Percentiles rank a stretch among this genome's conserved stretches.
These are phyloP conservation scores for Heteronetta atricapilla DNA, from an alignment of 2,113 vertebrate genomes.

Conservation along the genomic window DNA sequence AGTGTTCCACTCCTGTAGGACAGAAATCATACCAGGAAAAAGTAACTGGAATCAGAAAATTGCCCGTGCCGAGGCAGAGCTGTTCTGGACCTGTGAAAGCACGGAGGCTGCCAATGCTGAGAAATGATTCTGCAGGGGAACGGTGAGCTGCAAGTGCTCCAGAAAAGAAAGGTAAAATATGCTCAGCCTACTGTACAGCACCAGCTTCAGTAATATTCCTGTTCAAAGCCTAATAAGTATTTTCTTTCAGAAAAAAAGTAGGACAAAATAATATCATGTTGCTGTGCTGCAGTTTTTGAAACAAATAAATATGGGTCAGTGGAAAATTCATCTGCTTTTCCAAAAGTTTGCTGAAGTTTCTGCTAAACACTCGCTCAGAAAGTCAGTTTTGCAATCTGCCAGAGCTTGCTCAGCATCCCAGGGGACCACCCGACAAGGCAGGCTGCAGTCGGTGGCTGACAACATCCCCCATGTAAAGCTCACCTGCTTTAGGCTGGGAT, in stretches of 20 bases:
- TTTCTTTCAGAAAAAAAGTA: neutral
- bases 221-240: neutral
- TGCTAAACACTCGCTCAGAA: neutral
- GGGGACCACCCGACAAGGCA: neutral
- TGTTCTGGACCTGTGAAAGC: neutral
- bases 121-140: neutral
- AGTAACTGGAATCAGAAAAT: neutral
- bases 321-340: neutral
- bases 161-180: neutral
- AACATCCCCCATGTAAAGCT: neutral
- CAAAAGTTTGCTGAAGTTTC: neutral
- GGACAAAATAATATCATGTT: neutral
- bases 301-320: neutral
- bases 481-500: neutral
- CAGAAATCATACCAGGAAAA: neutral
- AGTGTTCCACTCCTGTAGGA: too few species aligned
- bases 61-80: neutral
- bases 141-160: neutral
- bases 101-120: neutral
- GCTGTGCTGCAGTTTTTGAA: neutral
- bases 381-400: neutral
- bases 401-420: rapidly evolving
- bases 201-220: neutral
- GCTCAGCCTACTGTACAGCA: neutral
- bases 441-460: neutral